phyloP scores from a whole-genome alignment of 2,113 vertebrate species.

The Anoura caudifer region DNA sequence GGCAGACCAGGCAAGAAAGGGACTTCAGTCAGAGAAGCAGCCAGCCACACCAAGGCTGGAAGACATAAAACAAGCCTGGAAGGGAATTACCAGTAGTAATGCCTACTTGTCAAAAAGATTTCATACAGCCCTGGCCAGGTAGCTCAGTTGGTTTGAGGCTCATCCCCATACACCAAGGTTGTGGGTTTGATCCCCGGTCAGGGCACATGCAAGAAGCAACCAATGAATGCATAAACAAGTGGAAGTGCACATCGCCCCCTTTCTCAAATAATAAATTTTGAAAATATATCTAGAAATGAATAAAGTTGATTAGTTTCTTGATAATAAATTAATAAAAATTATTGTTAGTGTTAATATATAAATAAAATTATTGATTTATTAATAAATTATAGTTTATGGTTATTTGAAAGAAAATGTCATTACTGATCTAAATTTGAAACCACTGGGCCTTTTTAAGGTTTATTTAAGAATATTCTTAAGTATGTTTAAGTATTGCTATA shows the following conservation, averaged over 20 bases:
- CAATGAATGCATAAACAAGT: too few relatives aligned
- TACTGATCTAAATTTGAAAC: neutral
- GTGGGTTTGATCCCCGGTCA: too few relatives aligned
- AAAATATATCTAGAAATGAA: neutral
- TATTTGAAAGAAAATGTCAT: neutral
- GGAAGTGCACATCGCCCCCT: too few relatives aligned
- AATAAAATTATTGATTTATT: neutral
- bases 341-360: neutral
- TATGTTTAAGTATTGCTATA: too few relatives aligned
- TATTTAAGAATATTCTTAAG: neutral
- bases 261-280: too few relatives aligned
- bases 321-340: neutral
- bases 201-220: too few relatives aligned
- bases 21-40: neutral
- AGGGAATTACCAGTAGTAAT: neutral
- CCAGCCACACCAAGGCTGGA: neutral
- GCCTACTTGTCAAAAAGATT: neutral
- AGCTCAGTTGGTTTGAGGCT: too few relatives aligned
- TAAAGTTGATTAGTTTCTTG: neutral
- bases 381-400: neutral
- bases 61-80: neutral
- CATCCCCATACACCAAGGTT: too few relatives aligned
- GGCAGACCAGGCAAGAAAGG: neutral
- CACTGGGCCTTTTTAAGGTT: neutral
- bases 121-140: neutral